Evolutionary conservation across 2,888 invertebrate species (phyloP).

Genomic region (Clepsis dumicolana): DNA sequence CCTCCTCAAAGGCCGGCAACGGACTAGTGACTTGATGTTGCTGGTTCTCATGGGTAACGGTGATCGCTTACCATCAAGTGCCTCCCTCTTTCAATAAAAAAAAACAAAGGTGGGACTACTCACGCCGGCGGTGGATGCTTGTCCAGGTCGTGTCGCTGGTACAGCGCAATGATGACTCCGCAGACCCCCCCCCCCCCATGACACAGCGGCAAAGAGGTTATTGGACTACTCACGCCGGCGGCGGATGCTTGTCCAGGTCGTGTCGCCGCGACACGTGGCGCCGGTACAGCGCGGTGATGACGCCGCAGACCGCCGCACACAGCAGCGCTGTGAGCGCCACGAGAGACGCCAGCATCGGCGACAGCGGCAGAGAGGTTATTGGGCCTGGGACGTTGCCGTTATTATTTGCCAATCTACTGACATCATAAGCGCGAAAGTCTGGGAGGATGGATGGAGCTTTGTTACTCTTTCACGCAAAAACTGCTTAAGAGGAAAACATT

Average conservation of each 20-base stretch:
- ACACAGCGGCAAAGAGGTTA: conserved; percentile 88
- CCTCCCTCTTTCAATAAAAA: too few species aligned
- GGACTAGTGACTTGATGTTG: too few species aligned
- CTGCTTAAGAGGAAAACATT: too few species aligned
- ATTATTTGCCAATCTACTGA: too few species aligned
- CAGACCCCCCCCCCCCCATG: conserved; percentile 92
- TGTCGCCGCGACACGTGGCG: conserved; percentile 84
- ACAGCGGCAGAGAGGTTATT: conserved; percentile 87
- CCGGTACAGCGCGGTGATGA: conserved; percentile 90
- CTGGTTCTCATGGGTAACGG: too few species aligned
- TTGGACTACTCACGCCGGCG: conserved; percentile 68
- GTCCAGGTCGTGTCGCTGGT: conserved; percentile 78
- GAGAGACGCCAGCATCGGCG: conserved; percentile 90
- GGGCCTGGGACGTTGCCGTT: conserved; percentile 86
- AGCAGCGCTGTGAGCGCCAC: conserved; percentile 90
- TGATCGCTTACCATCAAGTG: too few species aligned
- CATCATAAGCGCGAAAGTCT: too few species aligned
- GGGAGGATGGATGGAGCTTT: too few species aligned
- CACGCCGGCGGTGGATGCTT: conserved; percentile 73
- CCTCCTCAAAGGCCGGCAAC: too few species aligned
- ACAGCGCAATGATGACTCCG: conserved; percentile 91
- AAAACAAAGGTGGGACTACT: too few species aligned
- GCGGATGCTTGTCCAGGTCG: conserved; percentile 66
- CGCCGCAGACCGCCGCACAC: conserved; percentile 91
- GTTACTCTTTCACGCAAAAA: too few species aligned